Percentiles rank a stretch among this genome's conserved stretches.
Evolutionary conservation across 1,140 invertebrate species (phyloP).

Genomic region (Hydropsyche tenuis): DNA sequence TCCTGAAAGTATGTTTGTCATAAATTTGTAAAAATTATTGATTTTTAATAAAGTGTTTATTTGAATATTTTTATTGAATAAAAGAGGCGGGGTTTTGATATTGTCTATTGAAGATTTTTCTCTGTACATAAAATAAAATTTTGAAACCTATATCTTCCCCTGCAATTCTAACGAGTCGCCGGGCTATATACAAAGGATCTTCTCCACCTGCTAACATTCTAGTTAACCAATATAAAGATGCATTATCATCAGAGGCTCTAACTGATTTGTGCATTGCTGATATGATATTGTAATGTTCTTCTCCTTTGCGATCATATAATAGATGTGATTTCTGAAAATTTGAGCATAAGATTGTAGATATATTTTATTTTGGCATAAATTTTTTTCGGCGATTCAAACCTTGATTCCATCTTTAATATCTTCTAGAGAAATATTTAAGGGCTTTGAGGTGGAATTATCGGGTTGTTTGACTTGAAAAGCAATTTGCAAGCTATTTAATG

Average conservation of each 20-base stretch:
- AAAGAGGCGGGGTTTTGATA: too few relatives aligned
- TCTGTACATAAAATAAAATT: too few relatives aligned
- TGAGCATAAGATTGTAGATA: too few relatives aligned
- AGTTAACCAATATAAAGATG: conserved; percentile 83
- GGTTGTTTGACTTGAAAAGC: conserved; percentile 66
- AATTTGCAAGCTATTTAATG: conserved; percentile 78
- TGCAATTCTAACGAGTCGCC: conserved; percentile 77
- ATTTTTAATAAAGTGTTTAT: too few relatives aligned
- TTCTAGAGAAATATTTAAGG: conserved; percentile 64
- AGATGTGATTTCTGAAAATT: conserved; percentile 71
- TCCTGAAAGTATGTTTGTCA: conserved; percentile 53
- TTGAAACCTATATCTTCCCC: conserved; percentile 71
- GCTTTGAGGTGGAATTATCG: conserved; percentile 9
- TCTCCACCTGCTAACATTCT: conserved; percentile 83
- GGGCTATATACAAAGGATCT: conserved; percentile 82
- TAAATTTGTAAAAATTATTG: neutral
- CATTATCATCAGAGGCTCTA: conserved; percentile 81
- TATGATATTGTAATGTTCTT: conserved; percentile 84
- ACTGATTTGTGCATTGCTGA: conserved; percentile 87
- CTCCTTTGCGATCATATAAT: conserved; percentile 80
- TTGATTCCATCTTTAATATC: conserved; percentile 72
- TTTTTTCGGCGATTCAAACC: conserved; percentile 55
- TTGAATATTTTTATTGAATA: too few relatives aligned
- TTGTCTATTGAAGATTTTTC: too few relatives aligned
- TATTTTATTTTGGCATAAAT: too few relatives aligned